Base-by-base conservation (phyloP, 1,140 invertebrate genomes). In the Drosophila mayri region DNA sequence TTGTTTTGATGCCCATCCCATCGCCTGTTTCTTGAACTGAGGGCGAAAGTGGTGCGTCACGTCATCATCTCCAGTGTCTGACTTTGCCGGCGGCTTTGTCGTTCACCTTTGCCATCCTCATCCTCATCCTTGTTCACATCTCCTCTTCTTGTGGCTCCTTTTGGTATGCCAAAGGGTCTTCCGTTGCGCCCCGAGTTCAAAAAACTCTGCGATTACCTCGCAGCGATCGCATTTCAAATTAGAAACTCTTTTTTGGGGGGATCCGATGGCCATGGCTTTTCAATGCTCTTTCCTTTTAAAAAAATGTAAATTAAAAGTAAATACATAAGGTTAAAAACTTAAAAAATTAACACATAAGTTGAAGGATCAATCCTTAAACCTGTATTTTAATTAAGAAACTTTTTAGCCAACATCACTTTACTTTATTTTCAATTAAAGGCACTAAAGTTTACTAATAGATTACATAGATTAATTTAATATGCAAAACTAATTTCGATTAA, bases 11-110 rank as follows among this genome's bases (percentile, higher is more conserved):
- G 43, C 62, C 46, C 60, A 54, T 54, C 18, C 50, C 20, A 49
- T 83, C 80, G 73, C 77, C 75, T 83, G 81, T 81, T 86, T 64
- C 82, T 81, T 88, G 84, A 80, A 80, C 81, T 73, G 66, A 90
- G 66, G 75, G 85, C 85, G 85, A 88, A 88, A 88, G 84, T 88
- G 62, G 55, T 88, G 68, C 59, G 82, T 81, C 82, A 85, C 64
- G 74, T 78, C 64, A 66, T 61, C 64, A 72, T 72, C 66, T 60
- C 54, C 61, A 46, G 58, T 52, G 67, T 58, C 80, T 81, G 78
- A 86, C 82, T 75, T 81, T 81, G 71, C 49, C 67, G 71, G 41
- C 58, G 70, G 54, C 46, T 58, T 63, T 86, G 83, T 73, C 80
- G 80, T 87, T 85, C 62, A 85, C 76, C 74, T 77, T 76, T 76